Base-by-base conservation (phyloP, 2,797 vertebrate genomes). In the Mus caroli region DNA sequence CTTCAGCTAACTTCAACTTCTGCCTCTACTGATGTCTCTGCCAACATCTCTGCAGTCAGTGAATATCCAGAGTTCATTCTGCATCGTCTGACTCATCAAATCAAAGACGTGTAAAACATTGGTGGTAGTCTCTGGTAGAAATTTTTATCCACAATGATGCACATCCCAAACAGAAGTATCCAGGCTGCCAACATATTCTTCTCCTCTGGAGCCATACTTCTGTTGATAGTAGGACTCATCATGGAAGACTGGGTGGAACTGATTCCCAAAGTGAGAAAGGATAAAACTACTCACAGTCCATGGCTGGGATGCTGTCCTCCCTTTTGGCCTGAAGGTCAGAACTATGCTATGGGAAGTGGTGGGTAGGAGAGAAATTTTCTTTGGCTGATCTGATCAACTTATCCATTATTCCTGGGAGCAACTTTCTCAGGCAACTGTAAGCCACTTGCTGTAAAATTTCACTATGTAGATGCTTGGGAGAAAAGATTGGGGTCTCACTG, bases 301-400 rank as follows among this genome's bases (percentile, higher is more conserved):
- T 97, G 97, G 97, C 83, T 82, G 80, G 22, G 10, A 50, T 83
- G 92, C 31, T 94, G 84, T 24, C 73, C 34, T 76, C 1, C 89
- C 3, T 0, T 89, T 73, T 97, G 96, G 96, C 96, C 96, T 82
- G 95, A 96, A 97, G 97, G 97, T 97, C 71, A 97, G 97, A 87
- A 91, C 13, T n/a, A 4, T 20, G 43, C 31, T 71, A 3, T 86
- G 34, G 40, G 76, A 91, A 86, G 17, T 78, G 54, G n/a, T 1
- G 43, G 75, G 78, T 79, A 24, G 75, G 60, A 37, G 75, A 69
- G 71, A 87, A 56, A 31, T 34, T 54, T 67, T 71, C 50, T 50
- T 92, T 82, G 26, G 56, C 50, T 85, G 24, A 34, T 73, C 80
- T 78, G 5, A 64, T 24, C 64, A 54, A 37, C 12, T 80, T 52